Evolutionary conservation across 1,140 invertebrate genomes (phyloP), one percentile per base, ranked within the genome.

Genomic region (Asobara japonica): DNA sequence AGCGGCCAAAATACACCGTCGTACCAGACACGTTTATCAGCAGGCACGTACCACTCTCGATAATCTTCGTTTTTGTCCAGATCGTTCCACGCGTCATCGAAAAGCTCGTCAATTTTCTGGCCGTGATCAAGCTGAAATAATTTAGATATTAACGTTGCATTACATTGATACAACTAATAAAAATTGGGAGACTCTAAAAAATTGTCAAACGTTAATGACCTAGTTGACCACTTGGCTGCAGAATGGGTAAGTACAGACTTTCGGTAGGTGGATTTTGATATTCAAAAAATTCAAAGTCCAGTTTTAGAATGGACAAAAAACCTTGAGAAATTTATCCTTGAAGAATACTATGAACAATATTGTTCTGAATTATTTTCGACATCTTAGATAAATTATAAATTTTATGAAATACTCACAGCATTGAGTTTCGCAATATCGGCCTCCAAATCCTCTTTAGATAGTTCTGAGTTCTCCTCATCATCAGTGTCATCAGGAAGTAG

Each of bases 1-100:
- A 83, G 68, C 0, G 81, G 76, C 84, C 83, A 87, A 22, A 84
- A 11, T 0, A 78, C 74, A 22, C 66, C 71, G 1, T 36, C 76
- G 71, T 84, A 84, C 81, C 83, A 86, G 5, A 78, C 64, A 48
- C 62, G 74, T 31, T 62, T 6, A 68, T 45, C 56, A 36, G 45
- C 1, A 29, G 20, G 1, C 48, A 22, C 8, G 51, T 27, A 25
- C 11, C 31, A 22, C 48, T 67, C 20, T 7, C 78, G 64, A 7
- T 84, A 80, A 27, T 83, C 80, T 29, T 85, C 81, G n/a, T 84
- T 80, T 20, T 81, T 76, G 10, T 86, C 80, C 18, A 81, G 74
- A 6, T 71, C 77, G 8, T 74, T 74, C 79, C 80, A 83, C 0
- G 78, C 71, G 6, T 81, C 78, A 0, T 80, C 80, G 7, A 79